Evolutionary conservation across 1,140 invertebrate species (phyloP).

Genomic region (Hylaeus anthracinus): DNA sequence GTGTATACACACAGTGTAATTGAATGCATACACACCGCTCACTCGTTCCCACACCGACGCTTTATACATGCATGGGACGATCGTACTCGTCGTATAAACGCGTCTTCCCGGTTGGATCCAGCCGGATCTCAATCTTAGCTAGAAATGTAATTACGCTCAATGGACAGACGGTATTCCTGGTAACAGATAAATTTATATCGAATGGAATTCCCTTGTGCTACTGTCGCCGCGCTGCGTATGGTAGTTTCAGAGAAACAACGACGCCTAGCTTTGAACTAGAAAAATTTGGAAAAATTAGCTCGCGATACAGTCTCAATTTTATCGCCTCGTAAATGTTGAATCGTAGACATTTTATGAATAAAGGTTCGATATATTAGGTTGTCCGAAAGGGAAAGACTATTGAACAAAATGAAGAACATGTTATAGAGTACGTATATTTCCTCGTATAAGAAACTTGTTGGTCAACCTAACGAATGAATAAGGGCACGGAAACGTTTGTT

Average conservation of each 20-base stretch:
- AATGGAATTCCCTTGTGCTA: slow-evolving; percentile 10
- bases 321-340: too few species aligned
- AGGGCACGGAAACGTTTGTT: too few species aligned
- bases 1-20: slow-evolving; percentile 68
- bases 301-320: too few species aligned
- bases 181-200: slow-evolving; percentile 38
- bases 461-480: too few species aligned
- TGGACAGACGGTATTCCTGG: slow-evolving; percentile 39
- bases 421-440: too few species aligned
- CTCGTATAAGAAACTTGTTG: too few species aligned
- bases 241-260: background rate
- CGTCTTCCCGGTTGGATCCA: slow-evolving; percentile 31
- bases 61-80: slow-evolving; percentile 8
- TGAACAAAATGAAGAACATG: too few species aligned
- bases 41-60: slow-evolving; percentile 29
- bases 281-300: too few species aligned
- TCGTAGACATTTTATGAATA: too few species aligned
- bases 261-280: too few species aligned
- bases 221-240: background rate
- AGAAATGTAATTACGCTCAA: slow-evolving; percentile 41
- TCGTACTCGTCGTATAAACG: slow-evolving; percentile 27
- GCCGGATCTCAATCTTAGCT: slow-evolving; percentile 48
- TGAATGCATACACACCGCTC: slow-evolving; percentile 68
- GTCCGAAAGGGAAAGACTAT: too few species aligned
- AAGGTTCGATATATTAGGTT: too few species aligned